These are phyloP conservation scores for Caenorhabditis japonica DNA, from an alignment of 2,888 invertebrate species.

Conservation along the genomic window DNA sequence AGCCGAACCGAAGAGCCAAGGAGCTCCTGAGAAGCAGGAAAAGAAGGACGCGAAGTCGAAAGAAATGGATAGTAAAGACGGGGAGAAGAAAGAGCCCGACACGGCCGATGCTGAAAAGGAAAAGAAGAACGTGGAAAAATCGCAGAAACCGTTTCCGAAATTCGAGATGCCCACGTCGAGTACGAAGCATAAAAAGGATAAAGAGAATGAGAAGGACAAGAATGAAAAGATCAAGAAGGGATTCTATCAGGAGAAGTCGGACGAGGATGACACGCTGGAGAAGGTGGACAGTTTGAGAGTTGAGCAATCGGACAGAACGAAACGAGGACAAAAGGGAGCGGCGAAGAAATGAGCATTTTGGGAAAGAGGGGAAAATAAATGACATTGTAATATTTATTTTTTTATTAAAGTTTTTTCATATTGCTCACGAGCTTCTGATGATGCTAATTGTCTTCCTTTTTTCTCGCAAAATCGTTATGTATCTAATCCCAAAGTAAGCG, in stretches of 20 bases:
- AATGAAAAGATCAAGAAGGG: slow-evolving; percentile 46
- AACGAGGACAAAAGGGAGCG: slow-evolving; percentile 15
- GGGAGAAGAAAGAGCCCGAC: background rate
- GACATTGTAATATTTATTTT: too few relatives aligned
- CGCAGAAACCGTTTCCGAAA: slow-evolving; percentile 5
- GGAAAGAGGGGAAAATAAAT: too few relatives aligned
- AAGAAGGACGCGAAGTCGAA: background rate
- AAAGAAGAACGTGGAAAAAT: background rate
- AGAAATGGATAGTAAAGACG: background rate
- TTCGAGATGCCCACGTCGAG: slow-evolving; percentile 31
- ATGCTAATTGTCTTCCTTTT: too few relatives aligned
- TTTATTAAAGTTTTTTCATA: too few relatives aligned
- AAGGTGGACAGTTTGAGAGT: slow-evolving; percentile 42
- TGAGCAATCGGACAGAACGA: slow-evolving; percentile 34
- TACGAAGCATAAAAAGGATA: slow-evolving; percentile 17
- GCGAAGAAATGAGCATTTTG: too few relatives aligned
- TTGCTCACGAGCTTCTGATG: too few relatives aligned
- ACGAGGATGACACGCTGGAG: slow-evolving; percentile 52
- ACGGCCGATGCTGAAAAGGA: background rate
- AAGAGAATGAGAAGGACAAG: slow-evolving; percentile 44
- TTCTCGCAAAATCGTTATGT: too few relatives aligned
- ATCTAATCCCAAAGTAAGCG: too few relatives aligned
- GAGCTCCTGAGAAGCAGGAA: background rate
- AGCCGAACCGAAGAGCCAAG: background rate
- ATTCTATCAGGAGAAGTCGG: slow-evolving; percentile 52